Evolutionary conservation across 2,113 vertebrate species (phyloP).

Genomic region (Sinocyclocheilus maitianheensis): DNA sequence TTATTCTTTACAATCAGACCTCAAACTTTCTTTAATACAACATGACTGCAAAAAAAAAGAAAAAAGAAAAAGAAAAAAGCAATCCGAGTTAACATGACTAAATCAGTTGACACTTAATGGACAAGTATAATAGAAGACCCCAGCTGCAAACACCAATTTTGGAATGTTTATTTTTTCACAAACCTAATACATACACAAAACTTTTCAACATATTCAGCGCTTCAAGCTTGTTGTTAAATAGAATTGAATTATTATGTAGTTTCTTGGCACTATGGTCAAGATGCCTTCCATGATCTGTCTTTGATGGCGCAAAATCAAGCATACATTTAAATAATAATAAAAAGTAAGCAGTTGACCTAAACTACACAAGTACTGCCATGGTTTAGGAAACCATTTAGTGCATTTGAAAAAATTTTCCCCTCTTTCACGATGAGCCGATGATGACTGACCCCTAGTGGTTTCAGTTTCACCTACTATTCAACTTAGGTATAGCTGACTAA

Average conservation of each 20-base stretch:
- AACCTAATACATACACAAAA: neutral
- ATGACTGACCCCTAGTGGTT: constrained; percentile 27
- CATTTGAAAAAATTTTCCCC: neutral
- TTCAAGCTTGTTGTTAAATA: neutral
- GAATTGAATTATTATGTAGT: neutral
- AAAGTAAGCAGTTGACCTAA: neutral
- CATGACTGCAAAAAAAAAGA: too few relatives aligned
- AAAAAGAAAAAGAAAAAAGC: neutral
- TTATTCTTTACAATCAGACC: too few relatives aligned
- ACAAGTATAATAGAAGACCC: neutral
- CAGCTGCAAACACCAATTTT: neutral
- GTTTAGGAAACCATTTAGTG: neutral
- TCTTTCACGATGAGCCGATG: neutral
- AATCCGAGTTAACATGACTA: neutral
- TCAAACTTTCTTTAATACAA: too few relatives aligned
- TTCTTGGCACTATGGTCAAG: neutral
- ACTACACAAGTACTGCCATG: neutral
- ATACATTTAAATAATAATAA: constrained; percentile 2
- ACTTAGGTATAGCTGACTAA: neutral
- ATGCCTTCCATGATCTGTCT: neutral
- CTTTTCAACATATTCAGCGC: neutral
- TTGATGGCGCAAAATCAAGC: neutral
- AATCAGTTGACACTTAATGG: neutral
- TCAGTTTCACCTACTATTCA: neutral
- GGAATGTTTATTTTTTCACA: constrained; percentile 44